Evolutionary conservation across 2,888 invertebrate genomes (phyloP).

Genomic region (Saturnia pavonia): DNA sequence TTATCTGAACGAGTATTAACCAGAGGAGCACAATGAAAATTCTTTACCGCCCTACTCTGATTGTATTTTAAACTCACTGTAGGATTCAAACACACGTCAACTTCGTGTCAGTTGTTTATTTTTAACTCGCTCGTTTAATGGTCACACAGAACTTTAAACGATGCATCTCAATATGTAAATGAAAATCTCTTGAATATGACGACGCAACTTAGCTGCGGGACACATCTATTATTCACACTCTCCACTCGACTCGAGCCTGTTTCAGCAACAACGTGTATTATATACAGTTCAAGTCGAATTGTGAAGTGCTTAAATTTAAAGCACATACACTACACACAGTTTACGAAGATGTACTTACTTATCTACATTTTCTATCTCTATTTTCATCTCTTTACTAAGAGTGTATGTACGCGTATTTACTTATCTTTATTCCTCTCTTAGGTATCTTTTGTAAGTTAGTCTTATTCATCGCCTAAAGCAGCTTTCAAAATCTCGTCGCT

Average conservation of each 20-base stretch:
- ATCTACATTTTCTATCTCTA: no score
- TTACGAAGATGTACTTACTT: background rate
- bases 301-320: background rate
- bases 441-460: no score
- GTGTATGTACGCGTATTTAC: background rate
- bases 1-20: no score
- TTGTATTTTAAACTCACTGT: background rate
- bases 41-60: background rate
- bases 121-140: background rate
- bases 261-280: background rate
- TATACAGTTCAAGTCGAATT: background rate
- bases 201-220: constrained; percentile 1
- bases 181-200: constrained; percentile 9
- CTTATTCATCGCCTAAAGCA: background rate
- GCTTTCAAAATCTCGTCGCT: background rate
- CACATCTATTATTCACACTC: constrained; percentile 11
- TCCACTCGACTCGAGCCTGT: constrained; percentile 3
- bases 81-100: background rate
- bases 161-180: constrained; percentile 15
- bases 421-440: no score
- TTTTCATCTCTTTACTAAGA: no score
- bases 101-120: background rate
- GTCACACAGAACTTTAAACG: background rate
- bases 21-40: background rate
- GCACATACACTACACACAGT: background rate